A percentile compares a stretch with the other conserved stretches of the same genome.
Evolutionary conservation across 2,797 vertebrate genomes (phyloP).

Genomic region (Erithacus rubecula): DNA sequence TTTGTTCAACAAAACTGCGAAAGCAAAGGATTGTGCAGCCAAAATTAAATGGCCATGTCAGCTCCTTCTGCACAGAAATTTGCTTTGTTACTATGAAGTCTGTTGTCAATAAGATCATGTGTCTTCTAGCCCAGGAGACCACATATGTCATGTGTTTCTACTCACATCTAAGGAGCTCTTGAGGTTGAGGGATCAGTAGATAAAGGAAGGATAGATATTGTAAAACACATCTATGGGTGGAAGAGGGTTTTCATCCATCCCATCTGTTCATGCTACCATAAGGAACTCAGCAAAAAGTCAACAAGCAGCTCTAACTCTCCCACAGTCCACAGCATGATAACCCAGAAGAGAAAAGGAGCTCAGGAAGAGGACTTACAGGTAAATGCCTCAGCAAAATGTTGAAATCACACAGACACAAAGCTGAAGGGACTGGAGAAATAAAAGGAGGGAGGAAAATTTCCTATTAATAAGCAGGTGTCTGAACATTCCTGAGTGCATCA

Average conservation of each 20-base stretch:
- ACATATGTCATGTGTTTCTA: not conserved
- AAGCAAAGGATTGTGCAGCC: not conserved
- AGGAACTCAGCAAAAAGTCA: not conserved
- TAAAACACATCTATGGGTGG: not conserved
- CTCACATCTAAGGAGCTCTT: not conserved
- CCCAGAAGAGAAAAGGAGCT: not conserved
- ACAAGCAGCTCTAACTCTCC: not conserved
- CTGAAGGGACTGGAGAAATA: not conserved
- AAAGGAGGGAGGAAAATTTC: not conserved
- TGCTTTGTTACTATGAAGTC: not conserved
- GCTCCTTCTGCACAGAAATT: not conserved
- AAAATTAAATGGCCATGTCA: slow-evolving; percentile 4
- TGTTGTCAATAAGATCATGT: not conserved
- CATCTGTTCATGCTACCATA: not conserved
- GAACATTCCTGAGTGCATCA: not conserved
- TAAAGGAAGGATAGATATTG: not conserved
- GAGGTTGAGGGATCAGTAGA: not conserved
- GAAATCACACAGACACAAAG: not conserved
- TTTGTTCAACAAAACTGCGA: not conserved
- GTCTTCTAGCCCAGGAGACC: not conserved
- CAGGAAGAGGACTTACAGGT: not conserved
- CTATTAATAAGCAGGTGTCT: not conserved
- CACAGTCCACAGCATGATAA: not conserved
- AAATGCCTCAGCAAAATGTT: not conserved
- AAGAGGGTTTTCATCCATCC: not conserved